Base-by-base conservation (phyloP, 2,797 vertebrate genomes). In the Pseudomugil tenellus region DNA sequence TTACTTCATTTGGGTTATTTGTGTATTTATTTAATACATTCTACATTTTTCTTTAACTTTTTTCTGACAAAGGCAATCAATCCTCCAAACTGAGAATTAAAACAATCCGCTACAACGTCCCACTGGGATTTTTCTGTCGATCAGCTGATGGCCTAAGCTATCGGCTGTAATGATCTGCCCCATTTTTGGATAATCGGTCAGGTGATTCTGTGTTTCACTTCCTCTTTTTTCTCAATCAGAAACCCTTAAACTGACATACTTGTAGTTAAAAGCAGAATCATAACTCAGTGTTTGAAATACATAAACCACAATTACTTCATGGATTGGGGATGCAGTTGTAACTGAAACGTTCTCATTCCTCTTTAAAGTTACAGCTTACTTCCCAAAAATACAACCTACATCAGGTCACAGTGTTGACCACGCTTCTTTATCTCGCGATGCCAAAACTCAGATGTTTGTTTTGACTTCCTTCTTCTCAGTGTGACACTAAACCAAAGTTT, bases 201-300 rank as follows among this genome's bases (percentile, higher is more conserved):
- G 46, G 49, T 49, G 66, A n/a, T 57, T 41, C 52, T 31, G 62
- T 46, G 37, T 81, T 74, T 86, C 63, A 77, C 71, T 82, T 89
- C 77, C 67, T 64, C 8, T 10, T 41, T n/a, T 48, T 32, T 58
- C 54, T 66, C 2, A 51, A 14, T 34, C 6, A 10, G 13, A 46
- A 56, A 6, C 46, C 35, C 3, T 55, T 3, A 57, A 52, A 55
- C 11, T 8, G 13, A 31, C 34, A 21, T 4, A 4, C 29, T 49
- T 13, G 0, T 48, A 9, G 54, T 32, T 49, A 11, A 29, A 10
- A 37, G 25, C 12, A 2, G 1, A 16, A 37, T 23, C 16, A 3
- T 35, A 6, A 13, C 12, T 11, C 10, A n/a, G 2, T 26, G 11
- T 35, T 28, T 4, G 1, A 28, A 71, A 43, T 35, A 0, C 10